Evolutionary conservation across 2,888 invertebrate genomes (phyloP).

Genomic region (Macaria liturata): DNA sequence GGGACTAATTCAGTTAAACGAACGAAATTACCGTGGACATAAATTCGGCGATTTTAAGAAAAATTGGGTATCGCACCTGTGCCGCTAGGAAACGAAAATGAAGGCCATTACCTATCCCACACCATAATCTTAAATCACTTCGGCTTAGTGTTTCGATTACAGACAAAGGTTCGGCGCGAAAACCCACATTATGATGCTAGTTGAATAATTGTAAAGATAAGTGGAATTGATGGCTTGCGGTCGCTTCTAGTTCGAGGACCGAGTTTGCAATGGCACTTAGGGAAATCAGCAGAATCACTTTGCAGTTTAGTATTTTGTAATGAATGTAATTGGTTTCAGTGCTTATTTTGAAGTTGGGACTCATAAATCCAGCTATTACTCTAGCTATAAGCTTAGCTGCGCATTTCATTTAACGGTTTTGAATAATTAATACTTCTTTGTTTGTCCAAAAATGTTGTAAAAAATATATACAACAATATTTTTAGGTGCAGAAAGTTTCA

Average conservation of each 20-base stretch:
- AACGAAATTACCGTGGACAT: slow-evolving; percentile 54
- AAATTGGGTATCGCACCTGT: slow-evolving; percentile 71
- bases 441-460: too few species aligned
- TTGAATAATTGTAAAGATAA: slow-evolving; percentile 81
- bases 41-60: slow-evolving; percentile 70
- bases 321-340: slow-evolving; percentile 21
- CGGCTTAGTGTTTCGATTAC: slow-evolving; percentile 81
- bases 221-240: slow-evolving; percentile 67
- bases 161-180: slow-evolving; percentile 76
- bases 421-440: neutral
- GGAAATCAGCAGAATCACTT: slow-evolving; percentile 23
- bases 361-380: slow-evolving; percentile 12
- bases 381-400: slow-evolving; percentile 1
- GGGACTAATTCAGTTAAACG: slow-evolving; percentile 51
- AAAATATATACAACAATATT: too few species aligned
- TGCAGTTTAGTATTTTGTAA: slow-evolving; percentile 15
- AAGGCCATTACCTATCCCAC: slow-evolving; percentile 78
- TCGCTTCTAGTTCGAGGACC: slow-evolving; percentile 37
- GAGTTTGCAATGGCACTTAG: slow-evolving; percentile 20
- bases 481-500: too few species aligned
- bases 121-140: slow-evolving; percentile 82
- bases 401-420: neutral
- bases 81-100: slow-evolving; percentile 70
- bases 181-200: slow-evolving; percentile 79
- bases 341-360: neutral